Conservation (phyloP, 2,797 vertebrate species). For the Rhinichthys osculus region DNA sequence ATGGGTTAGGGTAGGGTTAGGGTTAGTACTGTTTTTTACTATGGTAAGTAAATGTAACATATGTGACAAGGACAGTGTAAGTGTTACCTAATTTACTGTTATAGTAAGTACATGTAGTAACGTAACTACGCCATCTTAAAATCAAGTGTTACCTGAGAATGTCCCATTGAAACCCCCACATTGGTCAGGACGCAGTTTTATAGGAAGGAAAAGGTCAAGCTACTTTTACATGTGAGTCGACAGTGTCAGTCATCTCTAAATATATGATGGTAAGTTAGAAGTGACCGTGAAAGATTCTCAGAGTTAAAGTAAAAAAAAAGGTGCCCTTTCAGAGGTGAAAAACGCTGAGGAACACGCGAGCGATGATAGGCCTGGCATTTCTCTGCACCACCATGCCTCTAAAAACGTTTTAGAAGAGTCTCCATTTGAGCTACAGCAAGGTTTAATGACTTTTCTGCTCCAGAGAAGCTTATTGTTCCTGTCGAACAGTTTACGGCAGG, state of each 20-base stretch:
- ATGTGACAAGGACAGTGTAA: too few species aligned
- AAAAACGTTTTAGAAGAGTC: conserved; percentile 72
- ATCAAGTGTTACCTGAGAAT: not conserved
- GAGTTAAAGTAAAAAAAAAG: conserved; percentile 31
- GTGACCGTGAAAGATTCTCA: conserved; percentile 6
- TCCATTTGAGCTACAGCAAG: conserved; percentile 54
- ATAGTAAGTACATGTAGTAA: too few species aligned
- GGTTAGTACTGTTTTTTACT: too few species aligned
- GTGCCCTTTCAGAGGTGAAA: conserved; percentile 53
- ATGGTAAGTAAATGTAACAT: too few species aligned
- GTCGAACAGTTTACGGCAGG: conserved; percentile 74
- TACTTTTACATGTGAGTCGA: not conserved
- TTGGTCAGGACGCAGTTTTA: not conserved
- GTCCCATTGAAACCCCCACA: not conserved
- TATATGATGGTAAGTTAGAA: conserved; percentile 18
- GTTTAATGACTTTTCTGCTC: conserved; percentile 61
- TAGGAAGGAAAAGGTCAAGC: conserved; percentile 7
- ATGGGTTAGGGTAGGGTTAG: too few species aligned
- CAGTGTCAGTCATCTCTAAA: conserved; percentile 18
- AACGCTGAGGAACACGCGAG: conserved; percentile 36
- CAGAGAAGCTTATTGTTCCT: conserved; percentile 71
- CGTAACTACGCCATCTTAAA: too few species aligned
- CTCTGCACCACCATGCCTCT: conserved; percentile 58
- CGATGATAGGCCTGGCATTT: conserved; percentile 58
- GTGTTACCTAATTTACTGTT: too few species aligned